Conservation (phyloP, 2,888 invertebrate species). For the Phyllotreta striolata region DNA sequence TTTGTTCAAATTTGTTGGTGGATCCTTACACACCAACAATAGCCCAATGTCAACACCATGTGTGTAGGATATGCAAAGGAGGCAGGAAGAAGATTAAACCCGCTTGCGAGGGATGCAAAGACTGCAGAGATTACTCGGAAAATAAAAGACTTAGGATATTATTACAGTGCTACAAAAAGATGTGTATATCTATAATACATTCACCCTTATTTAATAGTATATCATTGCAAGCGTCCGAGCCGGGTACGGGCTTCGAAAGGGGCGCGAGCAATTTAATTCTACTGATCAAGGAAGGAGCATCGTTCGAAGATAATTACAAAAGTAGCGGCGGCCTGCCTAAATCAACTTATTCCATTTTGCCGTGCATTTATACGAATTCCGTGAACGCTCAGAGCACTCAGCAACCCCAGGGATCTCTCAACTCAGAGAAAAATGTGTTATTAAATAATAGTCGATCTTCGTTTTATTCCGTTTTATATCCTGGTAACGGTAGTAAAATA, state of each 20-base stretch:
- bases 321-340: slow-evolving; percentile 76
- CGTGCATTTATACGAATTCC: slow-evolving; percentile 75
- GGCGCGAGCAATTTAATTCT: slow-evolving; percentile 72
- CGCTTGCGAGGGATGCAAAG: slow-evolving; percentile 85
- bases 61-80: slow-evolving; percentile 84
- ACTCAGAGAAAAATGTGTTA: slow-evolving; percentile 43
- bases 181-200: slow-evolving; percentile 83
- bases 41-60: slow-evolving; percentile 86
- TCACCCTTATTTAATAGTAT: slow-evolving; percentile 72
- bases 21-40: slow-evolving; percentile 83
- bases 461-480: slow-evolving; percentile 81
- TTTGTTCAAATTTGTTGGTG: slow-evolving; percentile 83
- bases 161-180: slow-evolving; percentile 86
- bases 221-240: slow-evolving; percentile 65
- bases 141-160: slow-evolving; percentile 83
- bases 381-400: slow-evolving; percentile 59
- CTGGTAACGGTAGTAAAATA: slow-evolving; percentile 82
- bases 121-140: slow-evolving; percentile 82
- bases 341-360: slow-evolving; percentile 77
- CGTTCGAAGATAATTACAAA: slow-evolving; percentile 78
- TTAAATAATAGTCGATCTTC: slow-evolving; percentile 61
- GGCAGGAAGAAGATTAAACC: slow-evolving; percentile 87
- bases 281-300: slow-evolving; percentile 81
- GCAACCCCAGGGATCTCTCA: slow-evolving; percentile 36
- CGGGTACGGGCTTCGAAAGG: slow-evolving; percentile 63